phyloP scores from a whole-genome alignment of 2,888 invertebrate genomes.

The Norana najaformis region DNA sequence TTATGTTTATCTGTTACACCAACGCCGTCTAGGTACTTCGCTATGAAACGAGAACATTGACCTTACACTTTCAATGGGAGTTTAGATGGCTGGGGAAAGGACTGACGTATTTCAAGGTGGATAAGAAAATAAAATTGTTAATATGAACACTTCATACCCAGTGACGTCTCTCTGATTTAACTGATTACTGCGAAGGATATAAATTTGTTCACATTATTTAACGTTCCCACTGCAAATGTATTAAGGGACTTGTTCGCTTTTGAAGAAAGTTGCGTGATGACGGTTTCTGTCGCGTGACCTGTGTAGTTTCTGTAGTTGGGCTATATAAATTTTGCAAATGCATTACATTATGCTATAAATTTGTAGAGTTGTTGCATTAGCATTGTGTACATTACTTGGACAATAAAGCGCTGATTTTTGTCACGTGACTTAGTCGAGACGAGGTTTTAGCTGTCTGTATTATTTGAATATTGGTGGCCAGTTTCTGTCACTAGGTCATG shows the following conservation, averaged over 20 bases:
- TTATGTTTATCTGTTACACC: no score
- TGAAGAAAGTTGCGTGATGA: not conserved
- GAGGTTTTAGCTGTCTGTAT: not conserved
- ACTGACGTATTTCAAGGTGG: no score
- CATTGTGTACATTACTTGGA: not conserved
- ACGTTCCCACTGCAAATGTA: not conserved
- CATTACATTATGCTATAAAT: not conserved
- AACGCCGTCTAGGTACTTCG: no score
- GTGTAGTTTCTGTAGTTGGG: not conserved
- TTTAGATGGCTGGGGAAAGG: no score
- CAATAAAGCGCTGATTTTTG: not conserved
- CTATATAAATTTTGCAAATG: not conserved
- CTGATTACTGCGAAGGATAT: not conserved
- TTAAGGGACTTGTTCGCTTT: no score
- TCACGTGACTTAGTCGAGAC: not conserved
- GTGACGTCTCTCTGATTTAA: no score
- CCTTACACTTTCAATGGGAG: no score
- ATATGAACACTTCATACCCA: no score
- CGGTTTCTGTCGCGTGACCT: not conserved
- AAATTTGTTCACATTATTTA: not conserved
- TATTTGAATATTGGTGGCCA: not conserved
- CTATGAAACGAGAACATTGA: no score
- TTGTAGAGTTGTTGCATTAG: not conserved
- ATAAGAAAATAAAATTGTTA: no score
- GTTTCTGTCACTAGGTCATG: no score